These are phyloP conservation scores for Nycticorax nycticorax DNA, from an alignment of 2,113 vertebrate genomes.

Conservation along the genomic window DNA sequence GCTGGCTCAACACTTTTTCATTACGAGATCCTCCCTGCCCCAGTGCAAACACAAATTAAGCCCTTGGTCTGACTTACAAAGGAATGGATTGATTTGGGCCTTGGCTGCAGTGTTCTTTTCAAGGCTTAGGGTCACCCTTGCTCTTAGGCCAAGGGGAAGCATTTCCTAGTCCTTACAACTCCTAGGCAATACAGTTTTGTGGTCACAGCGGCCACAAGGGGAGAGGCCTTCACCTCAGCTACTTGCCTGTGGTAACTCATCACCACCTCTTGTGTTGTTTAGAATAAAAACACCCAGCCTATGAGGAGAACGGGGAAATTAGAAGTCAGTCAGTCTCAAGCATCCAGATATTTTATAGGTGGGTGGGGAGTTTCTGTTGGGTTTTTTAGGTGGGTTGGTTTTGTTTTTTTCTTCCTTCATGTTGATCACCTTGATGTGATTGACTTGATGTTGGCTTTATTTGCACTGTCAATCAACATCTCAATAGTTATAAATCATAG, in stretches of 20 bases:
- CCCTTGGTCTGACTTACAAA: background rate
- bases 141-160: background rate
- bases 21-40: background rate
- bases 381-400: rapidly evolving
- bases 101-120: background rate
- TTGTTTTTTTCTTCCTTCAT: background rate
- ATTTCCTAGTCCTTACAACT: background rate
- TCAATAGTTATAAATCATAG: background rate
- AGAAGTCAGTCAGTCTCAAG: background rate
- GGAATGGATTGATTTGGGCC: background rate
- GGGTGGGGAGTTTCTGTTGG: too few relatives aligned
- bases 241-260: background rate
- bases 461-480: background rate
- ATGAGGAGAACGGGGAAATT: background rate
- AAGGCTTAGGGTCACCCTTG: background rate
- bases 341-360: background rate
- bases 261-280: background rate
- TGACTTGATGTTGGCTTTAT: background rate
- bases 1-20: background rate
- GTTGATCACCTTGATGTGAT: too few relatives aligned
- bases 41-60: background rate
- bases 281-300: background rate
- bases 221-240: background rate
- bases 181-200: background rate
- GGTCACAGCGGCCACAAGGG: background rate